Evolutionary conservation across 2,888 invertebrate species (phyloP), one percentile per base, ranked within the genome.

Genomic region (Drosophila diplacantha): DNA sequence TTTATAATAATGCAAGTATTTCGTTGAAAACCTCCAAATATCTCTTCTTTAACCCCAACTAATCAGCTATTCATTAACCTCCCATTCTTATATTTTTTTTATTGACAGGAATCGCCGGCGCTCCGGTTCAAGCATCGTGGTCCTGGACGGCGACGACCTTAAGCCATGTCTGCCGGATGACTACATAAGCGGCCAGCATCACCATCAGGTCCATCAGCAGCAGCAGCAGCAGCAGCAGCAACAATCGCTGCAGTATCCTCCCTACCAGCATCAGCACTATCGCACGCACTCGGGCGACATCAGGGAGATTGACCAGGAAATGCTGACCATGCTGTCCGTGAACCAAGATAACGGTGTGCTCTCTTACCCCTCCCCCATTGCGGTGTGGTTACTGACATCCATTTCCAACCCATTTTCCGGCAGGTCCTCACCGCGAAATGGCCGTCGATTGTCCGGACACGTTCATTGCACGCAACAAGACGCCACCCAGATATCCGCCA

Each of bases 381-480:
- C 5, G 4, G 14, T 22, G 3, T 18, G 14, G 12, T 20, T 14
- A 22, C 18, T 24, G 16, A 46, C 31, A 44, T 22, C 5, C 8
- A 34, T 3, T 29, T 14, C 18, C 26, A 16, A 29, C 6, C 34
- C 34, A 7, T 38, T 35, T 20, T 7, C 35, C 49, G 90, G 70
- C 89, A 91, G 94, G 94, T 89, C 95, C 96, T 86, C 97, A 97
- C 91, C 93, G 98, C 88, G 98, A 98, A 92, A 96, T 98, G 96
- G 97, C 98, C 88, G 97, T 98, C 89, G 98, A 98, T 90, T 97
- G 97, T 85, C 98, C 98, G 86, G 97, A 97, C 88, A 94, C 94
- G 84, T 97, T 97, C 91, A 93, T 96, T 85, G 96, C 94, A 76
- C 91, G 94, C 85, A 94, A 94, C 89, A 97, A 97, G 90, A 96